Conservation (phyloP, 2,797 vertebrate genomes). For the Urocyon cinereoargenteus region DNA sequence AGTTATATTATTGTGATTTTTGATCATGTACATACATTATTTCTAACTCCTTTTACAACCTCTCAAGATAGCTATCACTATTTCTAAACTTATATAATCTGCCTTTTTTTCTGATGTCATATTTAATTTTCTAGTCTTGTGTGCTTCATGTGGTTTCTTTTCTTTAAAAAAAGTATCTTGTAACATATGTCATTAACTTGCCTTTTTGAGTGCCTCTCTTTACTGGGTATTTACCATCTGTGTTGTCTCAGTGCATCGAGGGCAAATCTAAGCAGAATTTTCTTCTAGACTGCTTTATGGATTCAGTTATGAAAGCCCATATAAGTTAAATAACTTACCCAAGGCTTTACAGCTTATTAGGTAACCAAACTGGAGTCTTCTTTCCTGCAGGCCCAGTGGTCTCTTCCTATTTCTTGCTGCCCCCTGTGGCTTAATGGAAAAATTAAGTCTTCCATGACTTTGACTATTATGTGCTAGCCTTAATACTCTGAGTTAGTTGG, state of each 20-base stretch:
- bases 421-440: slow-evolving; percentile 53
- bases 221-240: neutral
- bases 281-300: neutral
- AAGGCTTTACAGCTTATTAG: neutral
- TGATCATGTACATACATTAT: neutral
- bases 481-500: neutral
- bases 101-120: neutral
- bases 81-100: neutral
- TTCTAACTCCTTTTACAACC: neutral
- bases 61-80: neutral
- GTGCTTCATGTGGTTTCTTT: neutral
- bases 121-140: neutral
- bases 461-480: neutral
- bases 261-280: neutral
- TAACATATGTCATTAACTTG: neutral
- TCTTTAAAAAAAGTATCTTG: neutral
- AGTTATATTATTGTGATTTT: neutral
- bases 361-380: neutral
- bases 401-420: slow-evolving; percentile 64
- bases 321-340: neutral
- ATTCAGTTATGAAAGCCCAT: neutral
- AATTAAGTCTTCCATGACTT: neutral
- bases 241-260: neutral
- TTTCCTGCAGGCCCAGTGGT: neutral
- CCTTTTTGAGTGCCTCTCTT: neutral